These are phyloP conservation scores for Eospalax fontanierii DNA, from an alignment of 2,797 vertebrate species.

Conservation along the genomic window DNA sequence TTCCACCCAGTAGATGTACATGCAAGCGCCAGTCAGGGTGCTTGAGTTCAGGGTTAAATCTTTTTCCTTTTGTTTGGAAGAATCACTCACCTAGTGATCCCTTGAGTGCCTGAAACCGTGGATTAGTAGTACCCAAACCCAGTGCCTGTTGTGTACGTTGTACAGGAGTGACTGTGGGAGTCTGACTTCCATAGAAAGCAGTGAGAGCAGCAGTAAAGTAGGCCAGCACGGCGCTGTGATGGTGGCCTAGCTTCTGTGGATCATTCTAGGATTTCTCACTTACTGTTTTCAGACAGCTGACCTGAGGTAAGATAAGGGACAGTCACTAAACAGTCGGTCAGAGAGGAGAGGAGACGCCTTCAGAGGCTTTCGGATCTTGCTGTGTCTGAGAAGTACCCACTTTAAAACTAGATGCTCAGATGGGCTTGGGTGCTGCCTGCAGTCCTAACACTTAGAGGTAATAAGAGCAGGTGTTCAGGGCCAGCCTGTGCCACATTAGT, in stretches of 20 bases:
- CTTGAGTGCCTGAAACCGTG: background rate
- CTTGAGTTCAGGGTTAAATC: background rate
- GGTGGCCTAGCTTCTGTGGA: background rate
- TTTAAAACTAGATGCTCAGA: no score
- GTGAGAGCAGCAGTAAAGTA: no score
- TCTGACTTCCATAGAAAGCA: background rate
- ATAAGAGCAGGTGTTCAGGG: background rate
- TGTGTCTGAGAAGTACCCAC: background rate
- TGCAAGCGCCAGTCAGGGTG: slow-evolving; percentile 31
- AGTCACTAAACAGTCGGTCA: no score
- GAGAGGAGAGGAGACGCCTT: no score
- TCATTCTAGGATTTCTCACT: background rate
- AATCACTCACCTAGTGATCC: background rate
- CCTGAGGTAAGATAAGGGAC: background rate
- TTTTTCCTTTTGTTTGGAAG: background rate
- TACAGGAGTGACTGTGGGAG: no score
- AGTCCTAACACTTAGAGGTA: background rate
- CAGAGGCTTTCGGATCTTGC: background rate
- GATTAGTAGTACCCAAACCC: background rate
- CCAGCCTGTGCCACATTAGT: background rate
- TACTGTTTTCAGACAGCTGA: background rate
- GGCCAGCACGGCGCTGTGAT: background rate
- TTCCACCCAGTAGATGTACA: slow-evolving; percentile 22
- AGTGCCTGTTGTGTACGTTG: no score
- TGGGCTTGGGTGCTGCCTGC: no score